Evolutionary conservation across 2,888 invertebrate species (phyloP).

Genomic region (Sminthurinus aureus): DNA sequence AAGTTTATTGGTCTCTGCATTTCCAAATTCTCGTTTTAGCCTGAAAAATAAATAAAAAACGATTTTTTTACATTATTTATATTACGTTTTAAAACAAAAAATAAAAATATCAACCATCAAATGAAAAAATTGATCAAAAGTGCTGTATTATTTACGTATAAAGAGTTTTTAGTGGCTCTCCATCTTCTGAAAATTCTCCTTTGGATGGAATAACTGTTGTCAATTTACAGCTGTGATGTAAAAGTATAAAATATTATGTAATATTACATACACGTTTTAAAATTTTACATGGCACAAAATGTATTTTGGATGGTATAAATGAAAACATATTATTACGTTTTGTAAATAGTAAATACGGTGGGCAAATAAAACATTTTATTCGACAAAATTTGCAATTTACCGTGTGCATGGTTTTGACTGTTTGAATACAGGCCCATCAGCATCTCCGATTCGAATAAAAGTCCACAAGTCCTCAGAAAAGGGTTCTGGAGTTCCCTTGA

Average conservation of each 20-base stretch:
- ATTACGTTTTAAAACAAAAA: no score
- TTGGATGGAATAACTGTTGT: conserved; percentile 53
- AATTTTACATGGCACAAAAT: no score
- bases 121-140: no score
- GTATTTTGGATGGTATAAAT: no score
- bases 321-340: no score
- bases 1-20: conserved; percentile 47
- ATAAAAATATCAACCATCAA: neutral
- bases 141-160: conserved; percentile 46
- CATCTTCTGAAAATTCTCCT: conserved; percentile 47
- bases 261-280: neutral
- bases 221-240: conserved; percentile 50
- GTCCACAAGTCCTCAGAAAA: conserved; percentile 62
- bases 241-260: neutral
- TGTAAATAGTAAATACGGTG: no score
- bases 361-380: no score
- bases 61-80: neutral
- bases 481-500: conserved; percentile 60
- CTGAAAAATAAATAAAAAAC: conserved; percentile 35
- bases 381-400: conserved; percentile 58
- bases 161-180: conserved; percentile 55
- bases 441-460: conserved; percentile 62
- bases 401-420: conserved; percentile 62
- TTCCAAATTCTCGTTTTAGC: conserved; percentile 47
- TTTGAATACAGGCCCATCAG: conserved; percentile 60